Conservation (phyloP, 2,113 vertebrate genomes). For the Pantherophis guttatus region DNA sequence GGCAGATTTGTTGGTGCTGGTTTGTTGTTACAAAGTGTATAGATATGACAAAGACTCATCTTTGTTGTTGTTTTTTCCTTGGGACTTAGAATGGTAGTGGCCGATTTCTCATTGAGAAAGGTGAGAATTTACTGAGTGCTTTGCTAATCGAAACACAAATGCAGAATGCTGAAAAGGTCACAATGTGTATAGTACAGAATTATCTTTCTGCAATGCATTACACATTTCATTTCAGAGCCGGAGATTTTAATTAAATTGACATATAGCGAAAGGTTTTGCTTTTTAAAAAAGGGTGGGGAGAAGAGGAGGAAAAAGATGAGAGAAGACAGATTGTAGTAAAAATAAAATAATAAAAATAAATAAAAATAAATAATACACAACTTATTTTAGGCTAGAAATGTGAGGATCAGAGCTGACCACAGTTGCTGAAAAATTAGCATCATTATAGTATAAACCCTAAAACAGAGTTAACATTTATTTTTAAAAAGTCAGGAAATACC, state of each 20-base stretch:
- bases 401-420: neutral
- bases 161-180: constrained; percentile 62
- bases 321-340: neutral
- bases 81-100: neutral
- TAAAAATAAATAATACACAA: neutral
- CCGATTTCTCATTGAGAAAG: neutral
- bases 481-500: neutral
- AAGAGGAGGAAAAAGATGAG: neutral
- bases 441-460: neutral
- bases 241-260: constrained; percentile 49
- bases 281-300: neutral
- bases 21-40: neutral
- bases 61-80: neutral
- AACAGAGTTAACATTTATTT: neutral
- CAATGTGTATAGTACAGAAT: constrained; percentile 26
- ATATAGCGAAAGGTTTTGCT: constrained; percentile 27
- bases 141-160: constrained; percentile 52
- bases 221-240: constrained; percentile 47
- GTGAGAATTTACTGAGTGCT: constrained; percentile 23
- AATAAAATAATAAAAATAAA: neutral
- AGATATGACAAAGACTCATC: neutral
- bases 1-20: too few species aligned
- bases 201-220: constrained; percentile 47
- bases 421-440: neutral
- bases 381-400: neutral